Base-by-base conservation (phyloP, 2,888 invertebrate genomes). In the Metellina segmentata region DNA sequence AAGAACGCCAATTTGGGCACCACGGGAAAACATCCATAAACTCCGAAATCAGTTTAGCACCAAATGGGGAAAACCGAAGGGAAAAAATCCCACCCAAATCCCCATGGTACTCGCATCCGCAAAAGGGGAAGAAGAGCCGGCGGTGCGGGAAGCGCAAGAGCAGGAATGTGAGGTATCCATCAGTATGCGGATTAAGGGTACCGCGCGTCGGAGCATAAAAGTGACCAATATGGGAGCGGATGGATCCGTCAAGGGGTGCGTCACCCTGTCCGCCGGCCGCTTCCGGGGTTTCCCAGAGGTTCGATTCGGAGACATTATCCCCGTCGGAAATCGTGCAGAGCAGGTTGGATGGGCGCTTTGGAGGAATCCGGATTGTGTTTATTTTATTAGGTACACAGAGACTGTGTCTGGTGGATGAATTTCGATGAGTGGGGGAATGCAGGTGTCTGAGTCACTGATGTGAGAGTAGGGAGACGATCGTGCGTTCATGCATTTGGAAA, bases 131-230 rank as follows among this genome's bases (percentile, higher is more conserved):
- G 81, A 20, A 61, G 48, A 49, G 48, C 16, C 20, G 77, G 77
- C 7, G 49, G 77, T 34, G 34, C 11, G 53, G 85, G 48, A 13
- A n/a, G 79, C 51, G 81, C 51, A 13, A 81, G 72, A 19, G 19
- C 2, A 16, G 81, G 89, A 77, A 89, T 82, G 89, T 51, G 34
- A 48, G 48, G 71, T 79, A 91, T 91, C 91, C 82, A 91, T 91
- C 91, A 91, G 87, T 61, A 91, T 87, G 91, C 87, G 91, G 91
- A 91, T 91, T 91, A 91, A 78, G 72, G 91, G 82, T 70, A 61
- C 16, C 16, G 88, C 72, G 81, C 81, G 81, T 88, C 91, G 87
- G 82, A 81, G 90, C 90, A 91, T 81, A 91, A 91, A 86, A 91
- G 82, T 91, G 90, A 91, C 90, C 90, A 86, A 72, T 77, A 81